Evolutionary conservation across 64 coral and sea anemone genomes (phyloP), one percentile per base, ranked within the genome.

Genomic region (Porites lutea): DNA sequence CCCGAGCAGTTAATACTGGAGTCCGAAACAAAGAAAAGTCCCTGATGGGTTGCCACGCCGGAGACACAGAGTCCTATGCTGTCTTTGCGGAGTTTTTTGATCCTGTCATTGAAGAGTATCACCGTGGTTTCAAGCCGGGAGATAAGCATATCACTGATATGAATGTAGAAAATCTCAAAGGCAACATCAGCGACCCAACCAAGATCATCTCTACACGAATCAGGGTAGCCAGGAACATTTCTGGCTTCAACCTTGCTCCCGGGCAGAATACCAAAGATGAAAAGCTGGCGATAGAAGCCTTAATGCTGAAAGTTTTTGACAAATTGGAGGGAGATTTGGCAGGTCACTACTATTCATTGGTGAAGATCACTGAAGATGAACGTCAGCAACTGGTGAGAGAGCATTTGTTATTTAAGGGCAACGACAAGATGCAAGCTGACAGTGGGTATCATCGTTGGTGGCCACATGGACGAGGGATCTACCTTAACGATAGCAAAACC

Each of bases 391-490:
- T 96, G 0, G 83, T 96, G 6, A 72, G 68, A 12, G 95, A 93
- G 12, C 95, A 96, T 61, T 92, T 96, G 48, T 70, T 96, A 6
- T 96, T 96, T 65, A 83, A 82, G 78, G 86, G 86, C 15, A 92
- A 92, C 27, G 95, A 96, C 52, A 92, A 92, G 86, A 92, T 96
- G 77, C 94, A 92, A 65, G 94, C 89, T 1, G 90, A 77, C 14
- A 82, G 83, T 4, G 94, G 94, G 14, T 92, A 92, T 59, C 89
- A 96, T n/a, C 72, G 73, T 3, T 82, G 71, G 68, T 96, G 94
- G 94, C 94, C 95, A 3, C 59, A 88, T 20, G 95, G 95, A 37
- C 90, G 95, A 18, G 95, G 95, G 22, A 96, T 96, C 63, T 96
- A 89, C 19, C 66, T 93, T 57, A 92, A 92, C 13, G 20, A 83